Base-by-base conservation (phyloP, 2,113 vertebrate genomes). In the Pseudorhombus dupliciocellatus region DNA sequence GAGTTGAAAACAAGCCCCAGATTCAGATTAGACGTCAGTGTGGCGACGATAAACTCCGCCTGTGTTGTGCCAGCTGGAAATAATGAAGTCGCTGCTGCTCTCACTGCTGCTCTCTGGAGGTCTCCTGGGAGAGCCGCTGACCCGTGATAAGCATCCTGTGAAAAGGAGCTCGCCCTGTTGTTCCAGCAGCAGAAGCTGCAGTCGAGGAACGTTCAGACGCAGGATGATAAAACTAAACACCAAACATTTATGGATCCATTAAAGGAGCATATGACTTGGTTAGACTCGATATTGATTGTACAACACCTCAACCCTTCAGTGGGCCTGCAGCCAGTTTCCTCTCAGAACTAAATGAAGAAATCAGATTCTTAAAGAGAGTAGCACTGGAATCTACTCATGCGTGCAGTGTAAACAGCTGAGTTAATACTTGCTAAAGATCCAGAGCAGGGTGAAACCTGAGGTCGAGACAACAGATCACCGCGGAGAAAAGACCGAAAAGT, bases 31-130 rank as follows among this genome's bases (percentile, higher is more conserved):
- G 48, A 31, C 48, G 69, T 57, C 77, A 8, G 25, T 44, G n/a
- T 15, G 4, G 48, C 28, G 46, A 63, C 50, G 51, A 58, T 63
- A 59, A 79, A 44, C 74, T 40, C 18, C 50, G 51, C 57, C 59
- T 26, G 64, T 70, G 42, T 74, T 75, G 63, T 83, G 53, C 72
- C 85, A 86, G 70, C 70, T 86, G 87, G 81, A 81, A 81, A 70
- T 71, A 83, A 81, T 84, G 63, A 90, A 81, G n/a, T n/a, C n/a
- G n/a, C n/a, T n/a, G n/a, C n/a, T n/a, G n/a, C 44, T 70, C 59
- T 28, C 50, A 70, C 54, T 73, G 67, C 75, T 58, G 68, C 73
- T 73, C 76, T 50, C 34, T 66, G 46, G 46, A 31, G 52, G 37
- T 85, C 79, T 73, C 65, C 65, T 48, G 77, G 64, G 79, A 83